phyloP scores from a whole-genome alignment of 1,140 invertebrate species.

The Lasaia peninsularis region DNA sequence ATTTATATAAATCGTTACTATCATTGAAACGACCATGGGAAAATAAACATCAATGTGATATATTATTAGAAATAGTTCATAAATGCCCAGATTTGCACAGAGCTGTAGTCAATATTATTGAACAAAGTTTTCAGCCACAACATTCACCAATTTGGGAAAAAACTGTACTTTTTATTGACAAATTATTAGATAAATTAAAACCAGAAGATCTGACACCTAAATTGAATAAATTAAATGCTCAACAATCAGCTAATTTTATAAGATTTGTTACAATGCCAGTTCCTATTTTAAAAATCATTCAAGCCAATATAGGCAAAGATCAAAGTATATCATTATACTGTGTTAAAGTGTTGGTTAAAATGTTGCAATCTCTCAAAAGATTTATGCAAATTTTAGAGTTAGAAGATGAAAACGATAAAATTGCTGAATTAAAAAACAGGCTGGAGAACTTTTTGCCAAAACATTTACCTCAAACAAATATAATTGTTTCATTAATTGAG shows the following conservation, averaged over 20 bases:
- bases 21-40: conserved; percentile 82
- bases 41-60: conserved; percentile 79
- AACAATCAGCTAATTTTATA: conserved; percentile 72
- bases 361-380: conserved; percentile 64
- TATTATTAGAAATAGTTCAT: conserved; percentile 81
- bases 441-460: conserved; percentile 70
- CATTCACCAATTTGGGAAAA: conserved; percentile 79
- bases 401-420: conserved; percentile 40
- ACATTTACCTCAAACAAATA: conserved; percentile 75
- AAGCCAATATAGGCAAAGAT: conserved; percentile 62
- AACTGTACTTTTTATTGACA: conserved; percentile 75
- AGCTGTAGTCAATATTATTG: conserved; percentile 78
- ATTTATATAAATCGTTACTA: conserved; percentile 81
- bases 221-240: conserved; percentile 51
- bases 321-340: conserved; percentile 65
- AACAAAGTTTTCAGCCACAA: conserved; percentile 79
- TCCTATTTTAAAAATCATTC: conserved; percentile 70
- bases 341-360: conserved; percentile 68
- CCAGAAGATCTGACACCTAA: conserved; percentile 59
- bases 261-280: conserved; percentile 72
- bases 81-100: conserved; percentile 86
- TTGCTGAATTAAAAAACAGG: conserved; percentile 60
- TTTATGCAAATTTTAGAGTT: conserved; percentile 61
- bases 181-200: conserved; percentile 69
- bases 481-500: conserved; percentile 72